Evolutionary conservation across 2,888 invertebrate genomes (phyloP), one percentile per base, ranked within the genome.

Genomic region (Halocaridina rubra): DNA sequence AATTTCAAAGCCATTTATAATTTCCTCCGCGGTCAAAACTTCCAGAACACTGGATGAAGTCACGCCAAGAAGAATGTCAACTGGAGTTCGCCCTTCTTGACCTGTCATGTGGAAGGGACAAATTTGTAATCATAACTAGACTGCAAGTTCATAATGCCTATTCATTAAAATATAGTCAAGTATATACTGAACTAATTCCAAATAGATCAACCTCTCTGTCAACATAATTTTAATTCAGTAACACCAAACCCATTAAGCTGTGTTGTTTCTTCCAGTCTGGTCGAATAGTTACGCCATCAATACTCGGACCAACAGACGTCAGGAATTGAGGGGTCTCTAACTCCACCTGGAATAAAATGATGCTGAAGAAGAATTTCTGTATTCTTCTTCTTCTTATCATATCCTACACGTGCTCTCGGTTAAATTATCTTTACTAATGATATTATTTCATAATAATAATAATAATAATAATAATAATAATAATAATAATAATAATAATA

Each of bases 211-310:
- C 46, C 46, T 46, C 2, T 13, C 46, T 46, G 13, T 2, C 16
- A 16, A 1, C 64, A n/a, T n/a, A n/a, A n/a, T n/a, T n/a, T n/a
- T n/a, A n/a, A n/a, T n/a, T n/a, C n/a, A n/a, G n/a, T n/a, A n/a
- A n/a, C n/a, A n/a, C n/a, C n/a, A n/a, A n/a, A 85, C 85, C 79
- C 22, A 80, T 85, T 75, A 80, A 80, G n/a, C 74, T 59, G 29
- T 79, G 72, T 13, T 74, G 75, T n/a, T 84, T 75, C 29, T 88
- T 71, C 22, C 91, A 93, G 89, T 93, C 93, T 13, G 93, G 93
- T 88, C 94, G 93, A 90, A 97, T 96, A 88, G 97, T 96, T 88
- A 98, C 97, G 64, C 97, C 97, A 90, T 98, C 98, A 80, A 98
- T 96, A 90, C 97, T 97, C 7, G 98, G 98, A 0, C 97, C 98